Evolutionary conservation across 2,113 vertebrate species (phyloP).

Genomic region (Nanorana parkeri): DNA sequence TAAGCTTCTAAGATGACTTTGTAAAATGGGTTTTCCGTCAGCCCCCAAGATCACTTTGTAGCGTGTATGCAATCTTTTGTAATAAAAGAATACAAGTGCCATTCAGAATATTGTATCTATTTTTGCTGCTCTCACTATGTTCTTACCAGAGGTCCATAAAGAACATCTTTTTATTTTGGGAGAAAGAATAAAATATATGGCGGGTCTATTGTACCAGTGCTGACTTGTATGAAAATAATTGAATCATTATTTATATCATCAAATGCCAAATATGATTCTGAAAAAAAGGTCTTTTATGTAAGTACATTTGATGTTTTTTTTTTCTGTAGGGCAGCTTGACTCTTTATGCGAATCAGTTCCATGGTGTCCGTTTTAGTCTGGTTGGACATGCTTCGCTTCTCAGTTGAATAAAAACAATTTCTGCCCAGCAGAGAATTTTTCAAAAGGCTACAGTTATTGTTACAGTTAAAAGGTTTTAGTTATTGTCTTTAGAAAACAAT

Average conservation of each 20-base stretch:
- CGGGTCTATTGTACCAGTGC: conserved; percentile 7
- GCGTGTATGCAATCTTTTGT: conserved; percentile 16
- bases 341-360: conserved; percentile 8
- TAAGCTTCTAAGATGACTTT: conserved; percentile 8
- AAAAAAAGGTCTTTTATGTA: conserved; percentile 25
- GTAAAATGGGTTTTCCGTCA: conserved; percentile 30
- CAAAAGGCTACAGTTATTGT: background rate
- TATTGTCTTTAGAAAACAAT: background rate
- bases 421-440: background rate
- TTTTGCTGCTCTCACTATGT: background rate
- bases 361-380: conserved; percentile 8
- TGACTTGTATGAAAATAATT: conserved; percentile 46
- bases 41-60: conserved; percentile 40
- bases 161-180: conserved; percentile 28
- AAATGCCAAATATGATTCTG: conserved; percentile 30
- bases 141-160: background rate
- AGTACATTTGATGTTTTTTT: conserved; percentile 37
- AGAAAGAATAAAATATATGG: conserved; percentile 28
- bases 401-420: conserved; percentile 13
- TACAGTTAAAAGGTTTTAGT: background rate
- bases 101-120: conserved; percentile 16
- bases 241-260: conserved; percentile 54
- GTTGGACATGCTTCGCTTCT: conserved; percentile 13
- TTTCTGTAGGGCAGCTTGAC: conserved; percentile 16
- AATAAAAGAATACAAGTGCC: conserved; percentile 26